phyloP scores from a whole-genome alignment of 2,797 vertebrate genomes.

The Micropoecilia bifurca region DNA sequence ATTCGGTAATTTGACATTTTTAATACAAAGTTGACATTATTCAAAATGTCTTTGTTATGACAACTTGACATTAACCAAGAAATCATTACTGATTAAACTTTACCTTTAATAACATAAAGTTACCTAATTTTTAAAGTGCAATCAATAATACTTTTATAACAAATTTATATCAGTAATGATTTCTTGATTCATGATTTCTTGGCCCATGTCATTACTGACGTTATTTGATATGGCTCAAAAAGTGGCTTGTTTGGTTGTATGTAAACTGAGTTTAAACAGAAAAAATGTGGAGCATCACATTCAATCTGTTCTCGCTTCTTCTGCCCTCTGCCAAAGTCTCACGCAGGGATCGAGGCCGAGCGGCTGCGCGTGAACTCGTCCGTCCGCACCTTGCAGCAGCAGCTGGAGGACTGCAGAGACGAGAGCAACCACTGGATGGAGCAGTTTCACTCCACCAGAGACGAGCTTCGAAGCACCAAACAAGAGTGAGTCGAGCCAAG shows the following conservation, averaged over 20 bases:
- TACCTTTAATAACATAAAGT: too few species aligned
- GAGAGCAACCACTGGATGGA: constrained; percentile 93
- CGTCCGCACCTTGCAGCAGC: constrained; percentile 87
- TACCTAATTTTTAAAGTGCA: too few species aligned
- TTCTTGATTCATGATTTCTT: too few species aligned
- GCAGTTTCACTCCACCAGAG: constrained; percentile 90
- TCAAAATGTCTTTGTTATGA: too few species aligned
- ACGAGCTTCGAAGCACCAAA: constrained; percentile 88
- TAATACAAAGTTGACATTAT: too few species aligned
- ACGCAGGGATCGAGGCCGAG: constrained; percentile 88
- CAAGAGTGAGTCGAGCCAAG: constrained; percentile 85
- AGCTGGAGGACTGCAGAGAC: constrained; percentile 91
- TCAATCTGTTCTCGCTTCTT: neutral
- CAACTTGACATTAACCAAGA: too few species aligned
- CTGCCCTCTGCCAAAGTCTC: constrained; percentile 79
- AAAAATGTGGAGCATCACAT: neutral
- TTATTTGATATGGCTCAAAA: neutral
- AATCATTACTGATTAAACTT: too few species aligned
- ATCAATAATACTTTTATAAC: too few species aligned
- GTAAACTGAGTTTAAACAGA: neutral
- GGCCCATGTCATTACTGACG: neutral
- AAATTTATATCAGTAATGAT: too few species aligned
- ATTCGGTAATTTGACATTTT: too few species aligned
- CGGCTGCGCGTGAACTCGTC: constrained; percentile 86
- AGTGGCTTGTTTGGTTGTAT: neutral